phyloP scores from a whole-genome alignment of 2,888 invertebrate genomes.

The Andrena bicolor region DNA sequence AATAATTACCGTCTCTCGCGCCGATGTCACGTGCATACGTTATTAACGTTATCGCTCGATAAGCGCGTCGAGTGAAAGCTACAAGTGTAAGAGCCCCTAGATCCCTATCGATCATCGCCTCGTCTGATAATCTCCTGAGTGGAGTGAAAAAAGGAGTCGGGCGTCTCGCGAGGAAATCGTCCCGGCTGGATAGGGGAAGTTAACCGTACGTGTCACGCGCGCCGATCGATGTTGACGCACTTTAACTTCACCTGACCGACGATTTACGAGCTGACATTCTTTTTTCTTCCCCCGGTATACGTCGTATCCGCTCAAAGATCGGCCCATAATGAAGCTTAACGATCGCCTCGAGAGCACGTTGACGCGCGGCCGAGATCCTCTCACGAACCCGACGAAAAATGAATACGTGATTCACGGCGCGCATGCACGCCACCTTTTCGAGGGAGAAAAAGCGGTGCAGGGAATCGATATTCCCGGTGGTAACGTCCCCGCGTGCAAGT shows the following conservation, averaged over 20 bases:
- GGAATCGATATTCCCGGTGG: constrained; percentile 58
- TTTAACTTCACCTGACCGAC: constrained; percentile 51
- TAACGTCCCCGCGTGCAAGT: constrained; percentile 4
- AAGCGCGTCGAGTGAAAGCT: constrained; percentile 14
- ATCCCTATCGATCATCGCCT: constrained; percentile 10
- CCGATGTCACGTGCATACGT: neutral
- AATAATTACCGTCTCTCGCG: neutral
- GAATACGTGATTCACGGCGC: constrained; percentile 78
- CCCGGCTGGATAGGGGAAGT: constrained; percentile 13
- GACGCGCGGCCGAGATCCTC: constrained; percentile 71
- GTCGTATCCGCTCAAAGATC: constrained; percentile 74
- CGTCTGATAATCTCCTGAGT: constrained; percentile 9
- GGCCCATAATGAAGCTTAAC: constrained; percentile 78
- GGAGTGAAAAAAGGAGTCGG: neutral
- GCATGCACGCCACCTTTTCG: constrained; percentile 73
- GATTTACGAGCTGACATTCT: constrained; percentile 72
- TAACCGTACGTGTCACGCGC: constrained; percentile 32
- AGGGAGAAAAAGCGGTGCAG: constrained; percentile 44
- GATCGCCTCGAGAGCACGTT: constrained; percentile 76
- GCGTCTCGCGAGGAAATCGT: constrained; percentile 21
- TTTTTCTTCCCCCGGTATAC: neutral
- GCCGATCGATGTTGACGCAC: constrained; percentile 57
- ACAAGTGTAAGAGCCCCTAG: constrained; percentile 11
- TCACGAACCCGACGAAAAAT: constrained; percentile 74
- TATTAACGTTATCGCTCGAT: constrained; percentile 9